Evolutionary conservation across 2,797 vertebrate species (phyloP).

Genomic region (Potorous gilbertii): DNA sequence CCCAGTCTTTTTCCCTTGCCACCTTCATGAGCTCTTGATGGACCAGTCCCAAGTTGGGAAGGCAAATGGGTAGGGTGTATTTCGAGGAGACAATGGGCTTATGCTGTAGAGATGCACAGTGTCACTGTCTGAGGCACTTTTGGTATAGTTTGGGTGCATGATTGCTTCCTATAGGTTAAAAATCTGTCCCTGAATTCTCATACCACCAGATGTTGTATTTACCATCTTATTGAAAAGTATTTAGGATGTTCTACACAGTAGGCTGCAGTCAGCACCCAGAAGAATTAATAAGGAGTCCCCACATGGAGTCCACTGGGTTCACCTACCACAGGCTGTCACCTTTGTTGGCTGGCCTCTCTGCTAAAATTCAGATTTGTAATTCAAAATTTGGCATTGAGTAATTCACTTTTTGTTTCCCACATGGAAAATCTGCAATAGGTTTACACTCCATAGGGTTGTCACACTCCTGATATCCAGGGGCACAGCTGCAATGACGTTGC

Average conservation of each 20-base stretch:
- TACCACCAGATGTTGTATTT: slow-evolving; percentile 88
- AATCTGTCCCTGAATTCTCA: slow-evolving; percentile 87
- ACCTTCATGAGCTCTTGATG: slow-evolving; percentile 84
- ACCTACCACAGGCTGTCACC: slow-evolving; percentile 95
- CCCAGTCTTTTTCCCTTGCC: slow-evolving; percentile 88
- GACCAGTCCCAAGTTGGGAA: slow-evolving; percentile 88
- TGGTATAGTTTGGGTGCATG: slow-evolving; percentile 90
- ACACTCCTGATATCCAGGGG: no score
- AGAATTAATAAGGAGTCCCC: slow-evolving; percentile 90
- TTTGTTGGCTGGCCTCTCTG: slow-evolving; percentile 87
- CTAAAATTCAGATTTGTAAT: slow-evolving; percentile 85
- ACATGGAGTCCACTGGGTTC: slow-evolving; percentile 85
- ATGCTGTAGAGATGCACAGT: slow-evolving; percentile 89
- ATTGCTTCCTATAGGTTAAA: slow-evolving; percentile 87
- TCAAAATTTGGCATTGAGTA: background rate
- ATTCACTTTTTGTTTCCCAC: slow-evolving; percentile 85
- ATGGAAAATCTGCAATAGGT: slow-evolving; percentile 81
- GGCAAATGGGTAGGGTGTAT: slow-evolving; percentile 88
- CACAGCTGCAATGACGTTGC: no score
- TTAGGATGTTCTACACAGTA: slow-evolving; percentile 87
- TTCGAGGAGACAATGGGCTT: slow-evolving; percentile 82
- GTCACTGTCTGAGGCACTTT: slow-evolving; percentile 90
- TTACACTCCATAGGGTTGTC: no score
- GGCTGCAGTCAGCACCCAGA: slow-evolving; percentile 94
- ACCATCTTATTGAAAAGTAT: slow-evolving; percentile 86